Percentiles rank a stretch among this genome's conserved stretches.
phyloP scores from a whole-genome alignment of 2,113 vertebrate genomes.

The Stegostoma tigrinum region DNA sequence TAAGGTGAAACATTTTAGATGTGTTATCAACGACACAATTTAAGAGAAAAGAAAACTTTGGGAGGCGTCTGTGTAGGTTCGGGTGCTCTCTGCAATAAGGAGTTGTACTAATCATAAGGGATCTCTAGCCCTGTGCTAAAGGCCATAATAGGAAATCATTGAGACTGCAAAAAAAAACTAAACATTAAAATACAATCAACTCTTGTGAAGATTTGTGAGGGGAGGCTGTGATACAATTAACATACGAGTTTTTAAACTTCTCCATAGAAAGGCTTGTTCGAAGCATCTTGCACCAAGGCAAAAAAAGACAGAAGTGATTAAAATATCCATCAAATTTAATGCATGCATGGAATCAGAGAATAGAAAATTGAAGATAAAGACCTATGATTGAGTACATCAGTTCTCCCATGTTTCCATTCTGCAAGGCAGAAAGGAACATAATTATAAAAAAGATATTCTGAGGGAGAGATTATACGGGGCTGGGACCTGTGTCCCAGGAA shows the following conservation, averaged over 20 bases:
- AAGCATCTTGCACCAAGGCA: background rate
- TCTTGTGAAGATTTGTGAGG: background rate
- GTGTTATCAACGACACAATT: background rate
- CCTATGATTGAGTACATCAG: background rate
- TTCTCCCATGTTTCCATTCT: background rate
- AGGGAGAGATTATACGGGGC: background rate
- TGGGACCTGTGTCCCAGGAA: background rate
- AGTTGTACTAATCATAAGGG: background rate
- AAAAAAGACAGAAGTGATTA: background rate
- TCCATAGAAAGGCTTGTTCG: background rate
- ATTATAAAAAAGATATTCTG: background rate
- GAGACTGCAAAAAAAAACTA: background rate
- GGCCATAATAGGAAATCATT: background rate
- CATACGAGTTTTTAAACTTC: background rate
- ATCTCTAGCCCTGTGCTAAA: background rate
- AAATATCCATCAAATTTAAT: background rate
- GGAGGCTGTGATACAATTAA: background rate
- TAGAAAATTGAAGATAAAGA: background rate
- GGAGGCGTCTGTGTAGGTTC: background rate
- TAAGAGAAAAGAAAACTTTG: no score
- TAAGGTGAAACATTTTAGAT: background rate
- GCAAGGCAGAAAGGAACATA: background rate
- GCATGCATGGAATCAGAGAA: background rate
- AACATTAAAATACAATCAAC: background rate
- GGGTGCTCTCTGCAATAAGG: background rate